Conservation (phyloP, 2,888 invertebrate genomes). For the Cylindroiulus punctatus region DNA sequence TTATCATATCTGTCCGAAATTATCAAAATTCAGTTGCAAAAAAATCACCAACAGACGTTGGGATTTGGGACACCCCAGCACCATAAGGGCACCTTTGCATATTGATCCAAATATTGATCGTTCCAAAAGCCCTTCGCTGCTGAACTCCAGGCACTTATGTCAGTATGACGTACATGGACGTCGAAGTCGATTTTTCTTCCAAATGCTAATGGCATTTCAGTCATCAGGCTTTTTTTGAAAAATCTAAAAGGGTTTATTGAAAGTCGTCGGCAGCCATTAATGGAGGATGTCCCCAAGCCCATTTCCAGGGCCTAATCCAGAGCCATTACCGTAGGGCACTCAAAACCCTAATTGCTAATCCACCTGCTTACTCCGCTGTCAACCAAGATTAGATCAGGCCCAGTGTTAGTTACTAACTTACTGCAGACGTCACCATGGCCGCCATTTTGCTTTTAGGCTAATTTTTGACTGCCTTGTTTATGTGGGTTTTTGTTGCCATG, state of each 20-base stretch:
- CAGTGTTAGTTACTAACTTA: neutral
- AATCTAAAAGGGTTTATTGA: conserved; percentile 12
- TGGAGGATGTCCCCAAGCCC: neutral
- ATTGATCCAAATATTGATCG: neutral
- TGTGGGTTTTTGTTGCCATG: too few species aligned
- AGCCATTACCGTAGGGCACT: neutral
- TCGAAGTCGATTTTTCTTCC: conserved; percentile 26
- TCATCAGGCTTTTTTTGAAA: neutral
- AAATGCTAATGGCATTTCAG: conserved; percentile 19
- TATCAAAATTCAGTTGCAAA: too few species aligned
- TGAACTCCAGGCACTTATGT: neutral
- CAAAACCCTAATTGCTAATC: conserved; percentile 12
- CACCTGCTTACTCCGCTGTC: conserved; percentile 15
- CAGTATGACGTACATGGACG: neutral
- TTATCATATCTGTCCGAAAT: too few species aligned
- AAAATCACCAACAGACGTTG: too few species aligned
- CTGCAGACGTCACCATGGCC: neutral
- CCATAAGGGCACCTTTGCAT: too few species aligned
- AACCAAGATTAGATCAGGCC: conserved; percentile 17
- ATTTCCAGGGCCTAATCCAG: neutral
- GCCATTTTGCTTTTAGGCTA: conserved; percentile 26
- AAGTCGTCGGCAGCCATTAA: neutral
- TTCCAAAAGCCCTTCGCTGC: neutral
- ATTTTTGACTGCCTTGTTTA: neutral
- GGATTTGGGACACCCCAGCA: too few species aligned